Evolutionary conservation across 2,797 vertebrate genomes (phyloP).

Genomic region (Australoheros facetus): DNA sequence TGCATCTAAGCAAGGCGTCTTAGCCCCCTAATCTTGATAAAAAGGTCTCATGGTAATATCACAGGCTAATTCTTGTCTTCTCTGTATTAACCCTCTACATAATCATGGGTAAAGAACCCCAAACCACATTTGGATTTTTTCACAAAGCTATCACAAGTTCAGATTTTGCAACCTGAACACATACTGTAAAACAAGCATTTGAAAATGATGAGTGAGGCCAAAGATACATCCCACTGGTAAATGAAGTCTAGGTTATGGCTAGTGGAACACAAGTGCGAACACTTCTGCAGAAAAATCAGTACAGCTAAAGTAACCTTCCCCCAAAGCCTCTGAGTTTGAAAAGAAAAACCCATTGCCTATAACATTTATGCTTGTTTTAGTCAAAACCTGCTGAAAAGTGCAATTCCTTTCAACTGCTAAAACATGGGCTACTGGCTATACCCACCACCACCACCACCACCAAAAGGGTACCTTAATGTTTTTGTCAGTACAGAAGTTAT

Average conservation of each 20-base stretch:
- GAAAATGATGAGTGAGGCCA: background rate
- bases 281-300: background rate
- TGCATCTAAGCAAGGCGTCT: constrained; percentile 74
- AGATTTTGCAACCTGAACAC: background rate
- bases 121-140: background rate
- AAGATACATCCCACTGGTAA: background rate
- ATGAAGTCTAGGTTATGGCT: background rate
- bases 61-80: constrained; percentile 74
- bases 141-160: background rate
- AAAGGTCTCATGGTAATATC: constrained; percentile 75
- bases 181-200: background rate
- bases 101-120: constrained; percentile 35
- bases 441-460: too few relatives aligned
- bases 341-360: background rate
- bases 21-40: constrained; percentile 85
- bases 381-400: background rate
- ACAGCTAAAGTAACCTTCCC: background rate
- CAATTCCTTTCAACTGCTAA: background rate
- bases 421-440: background rate
- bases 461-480: background rate
- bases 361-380: background rate
- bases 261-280: background rate
- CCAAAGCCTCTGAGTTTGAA: too few relatives aligned
- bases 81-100: constrained; percentile 25
- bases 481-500: background rate